Evolutionary conservation across 2,797 vertebrate species (phyloP).

Genomic region (Tadarida brasiliensis): DNA sequence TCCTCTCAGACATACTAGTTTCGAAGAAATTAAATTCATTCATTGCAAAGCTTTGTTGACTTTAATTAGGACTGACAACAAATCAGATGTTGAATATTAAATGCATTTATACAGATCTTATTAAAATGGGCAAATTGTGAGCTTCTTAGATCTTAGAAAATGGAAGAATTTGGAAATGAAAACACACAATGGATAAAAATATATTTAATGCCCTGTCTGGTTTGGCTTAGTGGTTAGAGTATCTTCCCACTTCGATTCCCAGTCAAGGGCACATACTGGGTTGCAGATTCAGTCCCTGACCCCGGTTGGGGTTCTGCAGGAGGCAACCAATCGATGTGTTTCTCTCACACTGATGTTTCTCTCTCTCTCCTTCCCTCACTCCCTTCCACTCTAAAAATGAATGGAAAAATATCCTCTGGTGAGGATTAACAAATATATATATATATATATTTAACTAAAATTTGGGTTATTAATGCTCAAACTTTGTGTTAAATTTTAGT

Average conservation of each 20-base stretch:
- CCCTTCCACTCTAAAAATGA: too few species aligned
- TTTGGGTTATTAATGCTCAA: slow-evolving; percentile 67
- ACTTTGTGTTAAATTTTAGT: slow-evolving; percentile 52
- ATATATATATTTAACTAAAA: not conserved
- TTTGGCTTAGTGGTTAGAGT: too few species aligned
- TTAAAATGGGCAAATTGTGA: slow-evolving; percentile 77
- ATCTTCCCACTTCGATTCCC: too few species aligned
- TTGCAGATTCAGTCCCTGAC: too few species aligned
- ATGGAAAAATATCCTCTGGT: too few species aligned
- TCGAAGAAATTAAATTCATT: slow-evolving; percentile 84
- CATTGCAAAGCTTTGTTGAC: slow-evolving; percentile 85
- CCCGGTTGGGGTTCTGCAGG: too few species aligned
- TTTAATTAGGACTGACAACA: slow-evolving; percentile 84
- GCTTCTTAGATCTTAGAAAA: slow-evolving; percentile 73
- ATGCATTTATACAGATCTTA: slow-evolving; percentile 77
- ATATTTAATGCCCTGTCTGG: not conserved
- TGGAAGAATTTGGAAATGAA: slow-evolving; percentile 65
- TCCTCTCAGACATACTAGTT: slow-evolving; percentile 81
- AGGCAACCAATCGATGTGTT: too few species aligned
- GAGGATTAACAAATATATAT: too few species aligned
- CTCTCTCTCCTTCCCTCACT: too few species aligned
- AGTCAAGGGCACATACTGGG: too few species aligned
- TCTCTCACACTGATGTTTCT: too few species aligned
- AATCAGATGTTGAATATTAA: slow-evolving; percentile 84
- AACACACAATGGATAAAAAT: slow-evolving; percentile 74